Evolutionary conservation across 2,888 invertebrate species (phyloP), one percentile per base, ranked within the genome.

Genomic region (Ochropleura leucogaster): DNA sequence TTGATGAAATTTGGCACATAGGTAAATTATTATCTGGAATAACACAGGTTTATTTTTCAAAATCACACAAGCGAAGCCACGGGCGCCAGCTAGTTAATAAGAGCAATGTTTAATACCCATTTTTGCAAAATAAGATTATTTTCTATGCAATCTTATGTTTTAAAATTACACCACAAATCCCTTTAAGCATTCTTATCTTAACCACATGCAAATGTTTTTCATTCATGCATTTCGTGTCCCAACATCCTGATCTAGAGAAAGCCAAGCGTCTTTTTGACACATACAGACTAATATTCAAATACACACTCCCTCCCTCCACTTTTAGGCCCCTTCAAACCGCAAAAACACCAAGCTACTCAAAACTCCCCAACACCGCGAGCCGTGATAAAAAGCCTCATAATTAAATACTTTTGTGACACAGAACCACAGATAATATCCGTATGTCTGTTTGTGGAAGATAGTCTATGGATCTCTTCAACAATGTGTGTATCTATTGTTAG

Each of bases 331-430:
- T 57, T 12, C 18, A 46, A 60, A 55, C 9, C 47, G 3, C 47
- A 65, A 46, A 30, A 74, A 46, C 44, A 59, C 30, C 42, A 14
- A 77, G 0, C 46, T n/a, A 63, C 47, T 76, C 55, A 53, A 68
- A 66, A 42, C 57, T 53, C 77, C 69, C 65, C 60, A 40, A 8
- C 44, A 47, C 18, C 74, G 18, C 59, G 51, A 81, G 66, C 49
- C 86, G 87, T 87, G 87, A 89, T 90, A 88, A 87, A 84, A 89
- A 81, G 68, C 72, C 60, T 79, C 68, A 73, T 91, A 91, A 92
- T 92, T 91, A 91, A 91, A 91, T 82, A 87, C 78, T 59, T 84
- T 85, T 85, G 85, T 82, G 77, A 87, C 30, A 86, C 64, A 65
- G 62, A 90, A 89, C 88, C 68, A 86, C 60, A 68, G 71, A 92